A percentile compares a stretch with the other conserved stretches of the same genome.
Conservation (phyloP, 2,797 vertebrate genomes). For the Chiloscyllium punctatum region DNA sequence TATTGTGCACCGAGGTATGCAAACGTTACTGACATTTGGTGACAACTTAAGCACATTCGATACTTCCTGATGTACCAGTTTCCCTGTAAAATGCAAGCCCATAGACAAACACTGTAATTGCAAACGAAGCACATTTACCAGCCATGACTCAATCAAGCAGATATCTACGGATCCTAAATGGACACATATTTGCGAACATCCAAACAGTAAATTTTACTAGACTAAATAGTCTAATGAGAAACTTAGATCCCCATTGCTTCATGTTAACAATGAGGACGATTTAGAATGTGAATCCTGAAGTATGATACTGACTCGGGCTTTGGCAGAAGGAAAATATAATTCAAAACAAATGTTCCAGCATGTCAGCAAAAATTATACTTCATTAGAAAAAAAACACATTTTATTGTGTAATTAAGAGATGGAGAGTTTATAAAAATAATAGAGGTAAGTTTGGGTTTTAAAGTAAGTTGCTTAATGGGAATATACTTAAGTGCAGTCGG, state of each 20-base stretch:
- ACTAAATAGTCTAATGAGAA: background rate
- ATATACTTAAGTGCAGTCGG: background rate
- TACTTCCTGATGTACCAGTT: background rate
- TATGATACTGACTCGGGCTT: background rate
- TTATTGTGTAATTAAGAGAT: conserved; percentile 8
- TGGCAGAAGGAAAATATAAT: background rate
- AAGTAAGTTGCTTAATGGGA: background rate
- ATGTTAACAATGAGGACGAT: background rate
- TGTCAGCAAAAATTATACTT: background rate
- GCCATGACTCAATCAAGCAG: background rate
- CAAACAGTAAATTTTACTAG: background rate
- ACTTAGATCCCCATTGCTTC: background rate
- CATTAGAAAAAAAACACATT: background rate
- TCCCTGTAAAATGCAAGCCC: background rate
- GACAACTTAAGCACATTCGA: background rate
- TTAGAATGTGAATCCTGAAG: background rate
- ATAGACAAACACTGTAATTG: background rate
- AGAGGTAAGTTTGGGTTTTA: background rate
- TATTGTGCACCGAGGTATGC: background rate
- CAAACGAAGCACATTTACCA: background rate
- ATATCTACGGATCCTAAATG: background rate
- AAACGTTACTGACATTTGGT: background rate
- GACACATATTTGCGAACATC: background rate
- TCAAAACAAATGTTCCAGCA: background rate
- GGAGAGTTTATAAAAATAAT: conserved; percentile 15